Evolutionary conservation across 2,113 vertebrate species (phyloP).

Genomic region (Pachyramphus minor): DNA sequence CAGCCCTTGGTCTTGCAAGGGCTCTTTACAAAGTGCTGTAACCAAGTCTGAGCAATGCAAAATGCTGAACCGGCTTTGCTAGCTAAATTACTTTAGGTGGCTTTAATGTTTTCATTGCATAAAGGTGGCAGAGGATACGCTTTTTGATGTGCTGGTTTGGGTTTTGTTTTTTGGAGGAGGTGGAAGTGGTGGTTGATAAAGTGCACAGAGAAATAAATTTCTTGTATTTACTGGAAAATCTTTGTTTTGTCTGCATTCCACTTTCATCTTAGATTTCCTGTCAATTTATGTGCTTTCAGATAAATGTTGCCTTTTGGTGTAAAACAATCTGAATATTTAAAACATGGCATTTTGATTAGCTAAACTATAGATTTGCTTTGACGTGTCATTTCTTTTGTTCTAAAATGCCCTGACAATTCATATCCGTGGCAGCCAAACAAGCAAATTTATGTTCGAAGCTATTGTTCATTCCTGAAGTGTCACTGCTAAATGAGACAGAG

Average conservation of each 20-base stretch:
- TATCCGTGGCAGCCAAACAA: slow-evolving; percentile 37
- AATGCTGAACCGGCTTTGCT: not conserved
- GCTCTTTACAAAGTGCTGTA: not conserved
- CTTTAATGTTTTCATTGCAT: not conserved
- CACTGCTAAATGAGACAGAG: slow-evolving; percentile 41
- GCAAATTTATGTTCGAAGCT: slow-evolving; percentile 22
- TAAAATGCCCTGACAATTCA: slow-evolving; percentile 28
- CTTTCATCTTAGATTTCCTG: not conserved
- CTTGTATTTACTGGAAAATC: not conserved
- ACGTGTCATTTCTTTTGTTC: slow-evolving; percentile 29
- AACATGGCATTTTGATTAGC: slow-evolving; percentile 35
- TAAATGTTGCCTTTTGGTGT: slow-evolving; percentile 16
- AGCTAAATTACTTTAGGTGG: not conserved
- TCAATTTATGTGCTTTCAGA: slow-evolving; percentile 7
- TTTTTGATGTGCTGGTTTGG: not conserved
- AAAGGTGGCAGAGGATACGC: not conserved
- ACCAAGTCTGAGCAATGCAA: not conserved
- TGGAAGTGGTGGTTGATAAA: not conserved
- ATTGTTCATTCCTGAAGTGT: slow-evolving; percentile 37
- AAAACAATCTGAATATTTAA: slow-evolving; percentile 24
- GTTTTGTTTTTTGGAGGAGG: not conserved
- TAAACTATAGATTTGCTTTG: slow-evolving; percentile 30
- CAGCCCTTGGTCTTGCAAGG: not conserved
- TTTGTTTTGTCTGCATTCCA: not conserved
- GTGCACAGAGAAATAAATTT: not conserved